Evolutionary conservation across 1,140 invertebrate genomes (phyloP).

Genomic region (Scylla paramamosain): DNA sequence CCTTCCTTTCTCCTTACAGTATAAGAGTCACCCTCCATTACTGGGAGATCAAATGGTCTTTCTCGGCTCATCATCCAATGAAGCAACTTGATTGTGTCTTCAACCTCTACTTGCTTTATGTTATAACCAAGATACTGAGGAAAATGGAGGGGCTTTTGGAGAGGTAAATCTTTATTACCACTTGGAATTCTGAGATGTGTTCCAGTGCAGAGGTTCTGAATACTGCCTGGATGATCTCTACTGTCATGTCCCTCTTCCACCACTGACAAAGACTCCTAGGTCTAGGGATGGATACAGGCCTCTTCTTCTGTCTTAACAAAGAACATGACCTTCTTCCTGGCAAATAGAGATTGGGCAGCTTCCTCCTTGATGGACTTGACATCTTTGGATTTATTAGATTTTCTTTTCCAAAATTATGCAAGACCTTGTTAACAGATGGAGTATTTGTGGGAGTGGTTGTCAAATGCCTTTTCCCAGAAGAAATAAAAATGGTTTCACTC

Average conservation of each 20-base stretch:
- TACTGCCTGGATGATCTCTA: background rate
- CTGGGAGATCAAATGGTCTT: background rate
- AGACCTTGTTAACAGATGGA: background rate
- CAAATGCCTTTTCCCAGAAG: background rate
- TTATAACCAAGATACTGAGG: background rate
- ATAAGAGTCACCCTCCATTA: background rate
- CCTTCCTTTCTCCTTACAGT: background rate
- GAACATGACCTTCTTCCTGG: background rate
- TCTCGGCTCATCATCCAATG: conserved; percentile 63
- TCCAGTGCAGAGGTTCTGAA: background rate
- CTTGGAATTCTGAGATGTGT: background rate
- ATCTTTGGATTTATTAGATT: background rate
- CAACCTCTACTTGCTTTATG: background rate
- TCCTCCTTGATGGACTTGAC: background rate
- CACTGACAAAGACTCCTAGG: background rate
- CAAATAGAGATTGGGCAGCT: background rate
- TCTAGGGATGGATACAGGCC: background rate
- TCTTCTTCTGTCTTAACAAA: background rate
- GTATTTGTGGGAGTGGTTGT: background rate
- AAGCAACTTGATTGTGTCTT: conserved; percentile 43
- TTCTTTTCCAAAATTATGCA: background rate
- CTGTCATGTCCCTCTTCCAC: background rate
- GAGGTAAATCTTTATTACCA: background rate
- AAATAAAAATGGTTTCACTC: background rate
- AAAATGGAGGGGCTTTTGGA: background rate